These are phyloP conservation scores for Bubo bubo DNA, from an alignment of 2,113 vertebrate species.

Conservation along the genomic window DNA sequence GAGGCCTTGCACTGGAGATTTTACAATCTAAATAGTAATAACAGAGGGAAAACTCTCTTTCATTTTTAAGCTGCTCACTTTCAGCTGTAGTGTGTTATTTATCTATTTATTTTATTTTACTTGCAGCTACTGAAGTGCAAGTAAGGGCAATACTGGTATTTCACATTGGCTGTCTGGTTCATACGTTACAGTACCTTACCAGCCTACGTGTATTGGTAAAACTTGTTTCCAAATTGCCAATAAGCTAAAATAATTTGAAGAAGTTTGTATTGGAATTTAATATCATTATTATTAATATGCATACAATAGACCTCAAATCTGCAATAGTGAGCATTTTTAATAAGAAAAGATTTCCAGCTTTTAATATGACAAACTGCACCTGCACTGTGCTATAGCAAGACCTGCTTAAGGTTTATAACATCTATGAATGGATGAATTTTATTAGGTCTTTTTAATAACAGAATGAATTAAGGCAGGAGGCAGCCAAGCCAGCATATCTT, in stretches of 20 bases:
- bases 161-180: fast-evolving
- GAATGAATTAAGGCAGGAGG: neutral
- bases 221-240: neutral
- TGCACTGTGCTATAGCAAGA: neutral
- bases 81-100: neutral
- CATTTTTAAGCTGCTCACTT: neutral
- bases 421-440: neutral
- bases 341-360: neutral
- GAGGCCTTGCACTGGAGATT: neutral
- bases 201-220: neutral
- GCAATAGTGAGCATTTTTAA: neutral
- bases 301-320: neutral
- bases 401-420: neutral
- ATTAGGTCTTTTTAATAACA: neutral
- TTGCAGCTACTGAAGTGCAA: neutral
- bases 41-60: neutral
- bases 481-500: neutral
- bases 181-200: neutral
- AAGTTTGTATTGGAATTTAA: neutral
- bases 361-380: neutral
- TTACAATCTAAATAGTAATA: neutral
- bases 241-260: neutral
- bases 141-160: neutral
- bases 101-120: neutral
- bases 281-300: neutral